Evolutionary conservation across 2,888 invertebrate species (phyloP).

Genomic region (Platycheirus rosarum): DNA sequence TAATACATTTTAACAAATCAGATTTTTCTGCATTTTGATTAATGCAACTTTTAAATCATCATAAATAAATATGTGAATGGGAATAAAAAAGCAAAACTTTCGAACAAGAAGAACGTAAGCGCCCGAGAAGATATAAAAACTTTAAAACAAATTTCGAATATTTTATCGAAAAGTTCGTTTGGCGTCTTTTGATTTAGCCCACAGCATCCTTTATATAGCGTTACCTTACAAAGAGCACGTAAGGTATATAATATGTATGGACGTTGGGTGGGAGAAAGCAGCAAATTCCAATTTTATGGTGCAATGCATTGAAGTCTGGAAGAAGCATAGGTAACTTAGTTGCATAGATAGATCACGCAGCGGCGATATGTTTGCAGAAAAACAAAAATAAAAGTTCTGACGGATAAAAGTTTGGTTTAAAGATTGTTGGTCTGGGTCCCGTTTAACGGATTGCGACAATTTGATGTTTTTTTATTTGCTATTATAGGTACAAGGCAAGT

Average conservation of each 20-base stretch:
- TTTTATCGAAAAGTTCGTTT: conserved; percentile 51
- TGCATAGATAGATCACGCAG: conserved; percentile 23
- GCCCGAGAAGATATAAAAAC: conserved; percentile 1
- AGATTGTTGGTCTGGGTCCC: conserved; percentile 9
- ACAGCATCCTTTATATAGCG: conserved; percentile 20
- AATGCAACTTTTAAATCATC: conserved; percentile 70
- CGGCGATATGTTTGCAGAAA: background rate
- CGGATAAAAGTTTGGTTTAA: conserved; percentile 7
- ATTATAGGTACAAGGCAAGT: no score
- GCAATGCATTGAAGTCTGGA: conserved; percentile 5
- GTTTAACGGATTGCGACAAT: no score
- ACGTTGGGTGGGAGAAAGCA: conserved; percentile 24
- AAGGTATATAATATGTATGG: background rate
- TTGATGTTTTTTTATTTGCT: no score
- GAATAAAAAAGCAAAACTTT: conserved; percentile 11
- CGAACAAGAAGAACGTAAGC: conserved; percentile 7
- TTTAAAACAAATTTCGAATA: conserved; percentile 59
- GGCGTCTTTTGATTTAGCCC: conserved; percentile 24
- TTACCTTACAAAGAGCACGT: background rate
- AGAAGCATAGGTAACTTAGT: conserved; percentile 27
- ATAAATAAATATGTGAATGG: conserved; percentile 17
- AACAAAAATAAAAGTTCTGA: conserved; percentile 6
- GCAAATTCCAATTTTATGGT: conserved; percentile 28
- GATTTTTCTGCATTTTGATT: conserved; percentile 60
- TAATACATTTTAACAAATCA: conserved; percentile 44